Base-by-base conservation (phyloP, 2,113 vertebrate genomes). In the Corvus moneduloides region DNA sequence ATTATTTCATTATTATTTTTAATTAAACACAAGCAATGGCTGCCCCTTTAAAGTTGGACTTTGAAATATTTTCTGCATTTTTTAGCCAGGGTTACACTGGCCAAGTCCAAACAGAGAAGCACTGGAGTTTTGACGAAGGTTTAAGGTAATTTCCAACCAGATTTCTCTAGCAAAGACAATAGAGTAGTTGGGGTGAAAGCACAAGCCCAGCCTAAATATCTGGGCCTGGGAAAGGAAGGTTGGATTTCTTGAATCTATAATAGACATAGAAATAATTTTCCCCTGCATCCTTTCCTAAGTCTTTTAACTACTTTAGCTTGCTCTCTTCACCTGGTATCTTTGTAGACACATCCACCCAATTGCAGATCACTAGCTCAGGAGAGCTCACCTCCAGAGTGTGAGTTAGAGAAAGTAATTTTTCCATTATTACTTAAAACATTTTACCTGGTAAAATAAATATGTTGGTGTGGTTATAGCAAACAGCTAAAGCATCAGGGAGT, bases 41-140 rank as follows among this genome's bases (percentile, higher is more conserved):
- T 72, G 54, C 54, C 87, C 69, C 54, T 92, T 96, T 94, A 96
- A 94, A 91, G 93, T 91, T 68, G 88, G 41, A 83, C 94, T 95
- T 97, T 91, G 95, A 96, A 95, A 94, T 93, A 89, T 90, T 90
- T 93, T 90, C 59, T 90, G 41, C 51, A 37, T 93, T 87, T 95
- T 96, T 93, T 55, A 88, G 56, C 33, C 12, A 26, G n/a, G 37
- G 19, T 69, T 93, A 71, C 24, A 35, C 10, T 30, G 58, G 72
- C 82, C 81, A 88, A 88, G 87, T 88, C 46, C n/a, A 73, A 89
- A 85, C 87, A 88, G 87, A 90, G 55, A 73, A 66, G 41, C 35
- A 30, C 32, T 66, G 63, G 71, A 90, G 55, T 54, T 93, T 39
- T 83, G 46, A 83, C 81, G 79, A 72, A 61, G 9, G 12, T 84